Conservation (phyloP, 2,797 vertebrate genomes). For the Phoebastria nigripes region DNA sequence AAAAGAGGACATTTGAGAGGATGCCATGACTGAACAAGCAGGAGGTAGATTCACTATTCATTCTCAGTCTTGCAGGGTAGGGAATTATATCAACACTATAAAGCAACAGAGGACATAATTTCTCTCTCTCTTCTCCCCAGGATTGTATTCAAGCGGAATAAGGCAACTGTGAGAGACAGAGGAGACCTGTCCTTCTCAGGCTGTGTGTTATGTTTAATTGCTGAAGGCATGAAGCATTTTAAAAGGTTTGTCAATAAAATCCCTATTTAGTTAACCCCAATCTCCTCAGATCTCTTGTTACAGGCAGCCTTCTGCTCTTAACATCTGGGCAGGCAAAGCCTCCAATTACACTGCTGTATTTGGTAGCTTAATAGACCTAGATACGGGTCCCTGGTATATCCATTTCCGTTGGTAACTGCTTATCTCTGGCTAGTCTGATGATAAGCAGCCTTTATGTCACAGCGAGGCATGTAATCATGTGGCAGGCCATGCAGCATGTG, state of each 20-base stretch:
- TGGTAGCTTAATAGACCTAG: slow-evolving; percentile 18
- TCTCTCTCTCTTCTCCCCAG: neutral
- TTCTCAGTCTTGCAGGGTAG: neutral
- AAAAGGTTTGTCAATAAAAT: slow-evolving; percentile 49
- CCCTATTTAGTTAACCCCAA: slow-evolving; percentile 52
- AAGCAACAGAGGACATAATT: neutral
- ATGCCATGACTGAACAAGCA: neutral
- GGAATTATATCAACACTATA: neutral
- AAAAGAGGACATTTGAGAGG: neutral
- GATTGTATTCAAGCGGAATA: neutral
- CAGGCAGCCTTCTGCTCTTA: slow-evolving; percentile 48
- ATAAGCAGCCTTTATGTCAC: neutral
- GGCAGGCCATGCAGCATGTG: neutral
- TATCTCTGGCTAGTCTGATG: neutral
- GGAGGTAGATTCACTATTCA: neutral
- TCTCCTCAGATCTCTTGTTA: slow-evolving; percentile 45
- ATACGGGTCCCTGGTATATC: neutral
- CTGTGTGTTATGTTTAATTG: neutral
- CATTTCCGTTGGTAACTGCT: slow-evolving; percentile 18
- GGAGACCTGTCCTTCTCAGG: neutral
- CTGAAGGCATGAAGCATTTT: slow-evolving; percentile 30
- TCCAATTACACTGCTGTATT: neutral
- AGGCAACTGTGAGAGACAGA: neutral
- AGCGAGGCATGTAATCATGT: neutral
- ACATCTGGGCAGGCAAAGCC: slow-evolving; percentile 59